Evolutionary conservation across 1,140 invertebrate species (phyloP).

Genomic region (Berghia stephanieae): DNA sequence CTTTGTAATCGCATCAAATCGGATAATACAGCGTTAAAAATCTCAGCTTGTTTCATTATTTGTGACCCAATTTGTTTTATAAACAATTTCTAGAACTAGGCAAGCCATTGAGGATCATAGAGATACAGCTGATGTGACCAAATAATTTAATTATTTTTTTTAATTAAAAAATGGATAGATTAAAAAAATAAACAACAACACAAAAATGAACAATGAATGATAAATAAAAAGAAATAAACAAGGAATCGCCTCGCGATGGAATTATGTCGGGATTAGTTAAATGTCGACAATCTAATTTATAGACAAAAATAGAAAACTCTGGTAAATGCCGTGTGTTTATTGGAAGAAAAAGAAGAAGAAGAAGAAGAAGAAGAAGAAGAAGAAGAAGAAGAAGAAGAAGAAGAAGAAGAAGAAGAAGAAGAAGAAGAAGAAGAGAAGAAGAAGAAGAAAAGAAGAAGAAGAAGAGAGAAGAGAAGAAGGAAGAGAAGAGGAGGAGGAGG

Average conservation of each 20-base stretch:
- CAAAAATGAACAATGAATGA: neutral
- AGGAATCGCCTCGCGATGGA: neutral
- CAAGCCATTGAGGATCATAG: too few relatives aligned
- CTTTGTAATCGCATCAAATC: too few relatives aligned
- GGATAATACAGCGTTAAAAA: too few relatives aligned
- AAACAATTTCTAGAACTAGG: too few relatives aligned
- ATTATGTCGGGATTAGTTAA: neutral
- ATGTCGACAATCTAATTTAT: neutral
- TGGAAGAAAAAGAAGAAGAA: neutral
- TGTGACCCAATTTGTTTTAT: too few relatives aligned
- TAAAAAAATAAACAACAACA: neutral
- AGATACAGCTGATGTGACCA: too few relatives aligned
- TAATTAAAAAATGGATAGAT: too few relatives aligned
- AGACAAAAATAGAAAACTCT: too few relatives aligned
- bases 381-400: too few relatives aligned
- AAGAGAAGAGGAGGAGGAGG: neutral
- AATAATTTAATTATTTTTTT: too few relatives aligned
- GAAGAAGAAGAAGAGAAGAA: neutral
- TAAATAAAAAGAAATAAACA: neutral
- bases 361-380: neutral
- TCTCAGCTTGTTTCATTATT: too few relatives aligned
- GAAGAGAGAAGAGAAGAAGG: slow-evolving; percentile 10
- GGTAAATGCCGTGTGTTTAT: too few relatives aligned
- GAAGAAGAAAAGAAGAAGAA: neutral
- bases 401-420: neutral